phyloP scores from a whole-genome alignment of 2,113 vertebrate genomes.

The Mesembrinibis cayennensis region DNA sequence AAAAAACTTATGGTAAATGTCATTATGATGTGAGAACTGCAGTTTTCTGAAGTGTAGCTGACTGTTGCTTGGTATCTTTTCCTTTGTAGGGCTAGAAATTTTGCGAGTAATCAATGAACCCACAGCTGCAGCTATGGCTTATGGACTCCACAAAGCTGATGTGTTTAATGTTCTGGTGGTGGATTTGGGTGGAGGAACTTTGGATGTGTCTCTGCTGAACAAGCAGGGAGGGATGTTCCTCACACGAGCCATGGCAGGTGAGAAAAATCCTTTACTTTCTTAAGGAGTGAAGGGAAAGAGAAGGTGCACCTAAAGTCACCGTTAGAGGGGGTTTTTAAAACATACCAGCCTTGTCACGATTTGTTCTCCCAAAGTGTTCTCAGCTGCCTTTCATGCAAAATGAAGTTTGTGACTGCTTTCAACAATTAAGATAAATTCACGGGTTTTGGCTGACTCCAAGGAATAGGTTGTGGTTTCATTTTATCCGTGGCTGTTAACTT shows the following conservation, averaged over 20 bases:
- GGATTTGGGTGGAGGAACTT: slow-evolving; percentile 94
- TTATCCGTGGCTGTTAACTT: not conserved
- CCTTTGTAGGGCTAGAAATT: slow-evolving; percentile 82
- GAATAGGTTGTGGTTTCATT: not conserved
- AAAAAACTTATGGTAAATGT: not conserved
- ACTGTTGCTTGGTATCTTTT: not conserved
- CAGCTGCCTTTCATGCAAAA: not conserved
- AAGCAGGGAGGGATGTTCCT: slow-evolving; percentile 98
- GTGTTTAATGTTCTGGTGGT: slow-evolving; percentile 95
- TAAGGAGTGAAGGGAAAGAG: not conserved
- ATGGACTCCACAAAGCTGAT: slow-evolving; percentile 93
- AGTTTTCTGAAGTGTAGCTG: not conserved
- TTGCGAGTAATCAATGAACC: slow-evolving; percentile 94
- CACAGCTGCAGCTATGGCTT: slow-evolving; percentile 97
- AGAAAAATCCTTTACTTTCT: slow-evolving; percentile 6
- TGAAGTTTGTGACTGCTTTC: not conserved
- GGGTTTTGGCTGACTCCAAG: not conserved
- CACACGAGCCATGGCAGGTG: slow-evolving; percentile 97
- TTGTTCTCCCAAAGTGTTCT: not conserved
- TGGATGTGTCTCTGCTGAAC: slow-evolving; percentile 94
- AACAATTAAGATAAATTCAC: not conserved
- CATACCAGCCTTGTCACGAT: not conserved
- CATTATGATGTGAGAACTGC: not conserved
- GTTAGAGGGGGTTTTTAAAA: not conserved
- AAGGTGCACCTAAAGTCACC: not conserved